phyloP scores from a whole-genome alignment of 2,888 invertebrate species.

The Archips xylosteana region DNA sequence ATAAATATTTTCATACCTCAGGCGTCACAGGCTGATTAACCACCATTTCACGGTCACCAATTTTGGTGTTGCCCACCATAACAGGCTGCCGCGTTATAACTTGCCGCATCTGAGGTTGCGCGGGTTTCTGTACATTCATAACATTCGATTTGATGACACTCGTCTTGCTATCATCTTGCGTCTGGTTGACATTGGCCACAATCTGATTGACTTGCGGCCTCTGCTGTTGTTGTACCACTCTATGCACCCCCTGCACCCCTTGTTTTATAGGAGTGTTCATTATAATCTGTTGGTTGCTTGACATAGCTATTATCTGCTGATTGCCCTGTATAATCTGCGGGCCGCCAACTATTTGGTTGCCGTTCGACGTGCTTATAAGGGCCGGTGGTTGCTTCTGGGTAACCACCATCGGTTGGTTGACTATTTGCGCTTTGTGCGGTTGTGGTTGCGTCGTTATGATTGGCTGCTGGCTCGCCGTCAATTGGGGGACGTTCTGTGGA shows the following conservation, averaged over 20 bases:
- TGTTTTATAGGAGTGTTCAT: constrained; percentile 72
- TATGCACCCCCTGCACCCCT: constrained; percentile 62
- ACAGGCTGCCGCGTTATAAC: constrained; percentile 79
- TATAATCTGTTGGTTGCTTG: constrained; percentile 76
- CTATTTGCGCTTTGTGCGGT: constrained; percentile 83
- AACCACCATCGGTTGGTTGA: constrained; percentile 71
- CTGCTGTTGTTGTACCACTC: constrained; percentile 68
- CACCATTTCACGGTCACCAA: constrained; percentile 77
- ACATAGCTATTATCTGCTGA: constrained; percentile 74
- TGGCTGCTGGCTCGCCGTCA: constrained; percentile 80
- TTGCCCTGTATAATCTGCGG: constrained; percentile 67
- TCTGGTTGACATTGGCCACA: constrained; percentile 45
- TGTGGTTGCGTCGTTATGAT: constrained; percentile 80
- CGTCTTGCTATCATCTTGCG: constrained; percentile 60
- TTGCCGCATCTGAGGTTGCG: constrained; percentile 70
- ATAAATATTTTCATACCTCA: constrained; percentile 53
- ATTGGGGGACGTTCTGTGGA: constrained; percentile 73
- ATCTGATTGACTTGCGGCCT: constrained; percentile 60
- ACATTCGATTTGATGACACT: constrained; percentile 67
- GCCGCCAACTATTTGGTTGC: constrained; percentile 63
- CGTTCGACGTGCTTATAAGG: constrained; percentile 65
- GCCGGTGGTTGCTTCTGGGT: constrained; percentile 77
- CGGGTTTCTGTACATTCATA: constrained; percentile 56
- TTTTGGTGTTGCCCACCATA: constrained; percentile 80
- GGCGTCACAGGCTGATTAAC: constrained; percentile 64